Base-by-base conservation (phyloP, 2,888 invertebrate species). In the Baronia brevicornis region DNA sequence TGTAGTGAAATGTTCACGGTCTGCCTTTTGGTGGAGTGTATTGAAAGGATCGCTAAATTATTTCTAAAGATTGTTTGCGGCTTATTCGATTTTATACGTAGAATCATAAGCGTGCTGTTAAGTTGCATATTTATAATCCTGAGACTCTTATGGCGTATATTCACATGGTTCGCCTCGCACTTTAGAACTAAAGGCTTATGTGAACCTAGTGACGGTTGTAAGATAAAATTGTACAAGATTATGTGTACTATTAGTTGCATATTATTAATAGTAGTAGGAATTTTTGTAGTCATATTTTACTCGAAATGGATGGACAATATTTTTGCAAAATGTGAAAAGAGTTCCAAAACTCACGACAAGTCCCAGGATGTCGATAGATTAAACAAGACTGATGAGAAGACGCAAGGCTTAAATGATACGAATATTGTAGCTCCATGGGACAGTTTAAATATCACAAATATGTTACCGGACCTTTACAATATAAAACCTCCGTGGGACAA, bases 251-350 rank as follows among this genome's bases (percentile, higher is more conserved):
- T 33, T 17, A 30, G 29, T 30, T 38, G 33, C 27, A 26, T 33
- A 18, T 9, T 30, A 5, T 10, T 33, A 6, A 14, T 38, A 24
- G 10, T 31, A 10, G 14, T 26, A 5, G 33, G 26, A 3, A 11
- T 41, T 4, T 28, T 41, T n/a, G 23, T 38, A 18, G 10, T 43
- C 13, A 9, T 36, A 33, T 41, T 28, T 32, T 20, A 34, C 12
- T 36, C 41, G 5, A 18, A 38, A 13, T 41, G 35, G 38, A 11
- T 41, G 5, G 38, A 41, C 13, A 33, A 15, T 14, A 7, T 38
- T 18, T 12, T 34, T 14, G 28, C 28, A 2, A 36, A 31, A 18
- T 36, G 36, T 13, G 7, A 24, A 12, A 12, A 5, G 5, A 25
- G 2, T 8, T 5, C 14, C 2, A 25, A 7, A 2, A 7, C 14